Evolutionary conservation across 2,797 vertebrate genomes (phyloP).

Genomic region (Ispidina lecontei): DNA sequence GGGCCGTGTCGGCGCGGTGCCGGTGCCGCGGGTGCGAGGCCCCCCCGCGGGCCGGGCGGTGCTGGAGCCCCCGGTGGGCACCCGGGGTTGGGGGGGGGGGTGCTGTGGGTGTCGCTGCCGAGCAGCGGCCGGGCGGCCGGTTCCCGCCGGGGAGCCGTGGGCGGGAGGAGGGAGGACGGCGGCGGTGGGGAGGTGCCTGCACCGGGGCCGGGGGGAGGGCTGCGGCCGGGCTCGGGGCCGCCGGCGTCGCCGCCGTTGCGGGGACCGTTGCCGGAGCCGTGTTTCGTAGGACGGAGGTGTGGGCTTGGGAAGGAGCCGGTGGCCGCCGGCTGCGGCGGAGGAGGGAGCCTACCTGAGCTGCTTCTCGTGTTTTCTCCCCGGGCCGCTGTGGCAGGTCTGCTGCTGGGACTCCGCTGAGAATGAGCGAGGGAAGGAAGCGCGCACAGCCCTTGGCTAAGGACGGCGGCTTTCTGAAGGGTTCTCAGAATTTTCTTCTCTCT

Average conservation of each 20-base stretch:
- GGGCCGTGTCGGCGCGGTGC: neutral
- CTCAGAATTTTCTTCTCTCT: neutral
- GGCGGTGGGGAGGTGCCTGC: neutral
- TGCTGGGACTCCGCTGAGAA: neutral
- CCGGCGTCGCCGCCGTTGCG: neutral
- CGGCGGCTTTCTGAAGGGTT: neutral
- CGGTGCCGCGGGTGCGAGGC: neutral
- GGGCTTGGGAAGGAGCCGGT: rapidly evolving
- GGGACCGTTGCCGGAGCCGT: neutral
- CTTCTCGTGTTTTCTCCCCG: neutral
- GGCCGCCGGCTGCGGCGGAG: neutral
- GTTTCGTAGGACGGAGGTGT: rapidly evolving
- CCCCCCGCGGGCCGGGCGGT: neutral
- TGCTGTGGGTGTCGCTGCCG: neutral
- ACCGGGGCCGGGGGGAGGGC: neutral
- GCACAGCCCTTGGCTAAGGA: neutral
- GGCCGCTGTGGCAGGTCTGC: neutral
- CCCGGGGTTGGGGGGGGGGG: neutral
- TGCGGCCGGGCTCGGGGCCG: neutral
- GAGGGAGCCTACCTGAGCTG: neutral
- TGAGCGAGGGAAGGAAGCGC: neutral
- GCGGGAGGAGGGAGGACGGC: neutral
- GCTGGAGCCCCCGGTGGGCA: neutral
- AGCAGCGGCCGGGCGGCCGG: neutral
- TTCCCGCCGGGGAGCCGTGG: neutral